phyloP scores from a whole-genome alignment of 2,888 invertebrate species.

The Diplolepis rosae region DNA sequence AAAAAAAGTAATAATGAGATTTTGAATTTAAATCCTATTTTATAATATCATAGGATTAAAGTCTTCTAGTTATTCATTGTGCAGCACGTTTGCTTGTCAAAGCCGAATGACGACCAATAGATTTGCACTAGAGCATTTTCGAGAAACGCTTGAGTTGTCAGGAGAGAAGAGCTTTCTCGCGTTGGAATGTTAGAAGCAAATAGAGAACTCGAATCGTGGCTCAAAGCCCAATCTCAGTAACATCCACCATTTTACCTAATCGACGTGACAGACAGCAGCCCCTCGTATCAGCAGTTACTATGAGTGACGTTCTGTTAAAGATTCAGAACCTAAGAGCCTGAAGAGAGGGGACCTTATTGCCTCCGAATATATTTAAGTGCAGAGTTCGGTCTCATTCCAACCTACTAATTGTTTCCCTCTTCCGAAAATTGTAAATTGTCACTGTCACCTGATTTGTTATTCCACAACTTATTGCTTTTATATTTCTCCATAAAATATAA shows the following conservation, averaged over 20 bases:
- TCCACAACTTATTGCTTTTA: neutral
- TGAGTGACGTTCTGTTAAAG: slow-evolving; percentile 63
- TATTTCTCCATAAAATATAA: too few species aligned
- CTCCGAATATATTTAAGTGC: slow-evolving; percentile 40
- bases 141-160: slow-evolving; percentile 43
- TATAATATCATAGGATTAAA: neutral
- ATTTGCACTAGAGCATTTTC: slow-evolving; percentile 10
- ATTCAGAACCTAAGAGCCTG: slow-evolving; percentile 54
- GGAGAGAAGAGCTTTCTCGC: slow-evolving; percentile 51
- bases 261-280: slow-evolving; percentile 60
- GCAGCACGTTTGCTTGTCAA: neutral
- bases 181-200: slow-evolving; percentile 49
- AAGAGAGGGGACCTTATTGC: slow-evolving; percentile 38
- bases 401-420: slow-evolving; percentile 42
- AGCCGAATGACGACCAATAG: neutral
- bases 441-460: neutral
- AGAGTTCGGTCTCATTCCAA: slow-evolving; percentile 38
- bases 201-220: slow-evolving; percentile 49
- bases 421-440: slow-evolving; percentile 30
- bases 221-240: slow-evolving; percentile 42
- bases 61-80: neutral
- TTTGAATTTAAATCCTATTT: neutral
- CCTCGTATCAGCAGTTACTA: slow-evolving; percentile 63
- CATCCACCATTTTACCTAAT: slow-evolving; percentile 54
- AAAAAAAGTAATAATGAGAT: neutral